Evolutionary conservation across 2,888 invertebrate species (phyloP).

Genomic region (Drosophila flavopinicola): DNA sequence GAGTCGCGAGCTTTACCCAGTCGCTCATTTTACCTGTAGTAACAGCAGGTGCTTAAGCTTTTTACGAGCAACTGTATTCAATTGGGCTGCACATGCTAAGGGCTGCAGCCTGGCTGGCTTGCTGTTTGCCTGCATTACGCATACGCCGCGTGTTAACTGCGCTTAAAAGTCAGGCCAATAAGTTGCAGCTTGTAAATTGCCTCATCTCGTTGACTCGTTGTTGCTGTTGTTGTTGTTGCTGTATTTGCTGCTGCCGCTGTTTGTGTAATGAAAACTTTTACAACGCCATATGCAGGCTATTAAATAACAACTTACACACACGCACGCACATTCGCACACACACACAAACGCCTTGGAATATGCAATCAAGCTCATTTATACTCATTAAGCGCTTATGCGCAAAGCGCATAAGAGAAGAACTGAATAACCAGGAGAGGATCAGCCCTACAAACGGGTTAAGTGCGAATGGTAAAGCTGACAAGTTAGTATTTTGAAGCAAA

Average conservation of each 20-base stretch:
- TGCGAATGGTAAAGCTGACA: background rate
- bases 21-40: constrained; percentile 35
- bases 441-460: constrained; percentile 3
- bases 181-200: constrained; percentile 67
- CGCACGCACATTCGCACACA: constrained; percentile 17
- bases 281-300: constrained; percentile 80
- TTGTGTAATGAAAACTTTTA: constrained; percentile 80
- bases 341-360: constrained; percentile 63
- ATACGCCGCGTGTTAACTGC: constrained; percentile 78
- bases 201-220: constrained; percentile 53
- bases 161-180: constrained; percentile 77
- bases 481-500: too few species aligned
- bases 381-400: constrained; percentile 77
- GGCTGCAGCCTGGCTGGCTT: constrained; percentile 32
- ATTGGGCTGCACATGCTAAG: constrained; percentile 58
- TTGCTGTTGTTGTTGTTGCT: constrained; percentile 38
- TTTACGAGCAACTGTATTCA: constrained; percentile 80
- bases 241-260: constrained; percentile 58
- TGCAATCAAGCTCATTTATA: constrained; percentile 80
- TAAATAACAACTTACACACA: constrained; percentile 67
- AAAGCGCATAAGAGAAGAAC: constrained; percentile 44
- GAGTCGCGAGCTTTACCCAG: constrained; percentile 7
- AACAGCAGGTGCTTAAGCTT: constrained; percentile 71
- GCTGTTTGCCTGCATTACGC: constrained; percentile 63
- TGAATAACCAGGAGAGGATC: constrained; percentile 30